A percentile compares a stretch with the other conserved stretches of the same genome.
Conservation (phyloP, 1,140 invertebrate genomes). For the Formica exsecta region DNA sequence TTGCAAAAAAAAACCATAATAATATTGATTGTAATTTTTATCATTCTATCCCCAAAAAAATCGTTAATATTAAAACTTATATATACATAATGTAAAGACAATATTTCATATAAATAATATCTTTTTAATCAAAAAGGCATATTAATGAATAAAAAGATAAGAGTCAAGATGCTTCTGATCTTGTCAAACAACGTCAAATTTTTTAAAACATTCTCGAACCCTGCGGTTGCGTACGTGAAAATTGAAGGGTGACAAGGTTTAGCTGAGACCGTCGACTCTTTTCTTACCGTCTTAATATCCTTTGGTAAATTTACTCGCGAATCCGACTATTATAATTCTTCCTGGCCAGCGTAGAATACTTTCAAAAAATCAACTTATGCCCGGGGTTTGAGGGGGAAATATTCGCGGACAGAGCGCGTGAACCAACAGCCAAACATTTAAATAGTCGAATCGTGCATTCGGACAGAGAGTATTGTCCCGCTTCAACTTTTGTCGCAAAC, state of each 20-base stretch:
- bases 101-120: too few relatives aligned
- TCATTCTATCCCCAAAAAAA: slow-evolving; percentile 9
- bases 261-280: slow-evolving; percentile 32
- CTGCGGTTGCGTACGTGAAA: slow-evolving; percentile 13
- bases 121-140: too few relatives aligned
- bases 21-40: slow-evolving; percentile 57
- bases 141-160: too few relatives aligned
- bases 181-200: slow-evolving; percentile 41
- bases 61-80: slow-evolving; percentile 18
- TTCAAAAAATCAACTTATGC: slow-evolving; percentile 45
- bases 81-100: not conserved
- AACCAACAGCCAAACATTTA: slow-evolving; percentile 38
- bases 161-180: too few relatives aligned
- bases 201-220: slow-evolving; percentile 34
- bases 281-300: slow-evolving; percentile 61
- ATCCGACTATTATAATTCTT: slow-evolving; percentile 44
- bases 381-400: not conserved
- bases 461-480: slow-evolving; percentile 20
- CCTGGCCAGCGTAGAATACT: slow-evolving; percentile 12
- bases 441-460: slow-evolving; percentile 26
- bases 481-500: slow-evolving; percentile 12
- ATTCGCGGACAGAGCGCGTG: not conserved
- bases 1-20: slow-evolving; percentile 17
- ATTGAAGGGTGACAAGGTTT: slow-evolving; percentile 50
- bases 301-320: slow-evolving; percentile 67